Base-by-base conservation (phyloP, 2,797 vertebrate species). In the Sternarchorhynchus goeldii region DNA sequence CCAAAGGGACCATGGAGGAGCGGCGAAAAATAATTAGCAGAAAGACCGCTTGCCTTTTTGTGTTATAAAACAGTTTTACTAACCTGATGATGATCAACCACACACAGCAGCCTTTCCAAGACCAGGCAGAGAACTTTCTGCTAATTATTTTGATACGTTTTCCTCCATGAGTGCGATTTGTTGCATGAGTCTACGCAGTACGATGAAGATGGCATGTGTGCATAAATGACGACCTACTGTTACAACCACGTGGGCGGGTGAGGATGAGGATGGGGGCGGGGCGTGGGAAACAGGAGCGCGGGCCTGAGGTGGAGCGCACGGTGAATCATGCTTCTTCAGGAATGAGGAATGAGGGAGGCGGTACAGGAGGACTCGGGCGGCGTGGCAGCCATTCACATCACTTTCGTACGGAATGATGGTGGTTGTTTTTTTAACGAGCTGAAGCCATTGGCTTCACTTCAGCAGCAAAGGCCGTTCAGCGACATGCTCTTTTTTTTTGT, bases 21-120 rank as follows among this genome's bases (percentile, higher is more conserved):
- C 45, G 85, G 89, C 84, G 86, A 91, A 94, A 10, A 97, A 94
- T 85, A 94, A 93, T 97, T 95, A 96, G 94, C 96, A 95, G 95
- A 92, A 85, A 31, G 81, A 73, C 62, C 78, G 77, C 70, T 83
- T 63, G 63, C 66, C 80, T 81, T 82, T 67, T 34, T 39, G 45
- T 8, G 34, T 70, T 77, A 68, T 45, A 72, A 72, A 55, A 21
- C 21, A 50, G 65, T 6, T 6, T 25, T 25, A 41, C 39, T 12
- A 29, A 68, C 53, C 66, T 50, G 25, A 21, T 3, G 0, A n/a
- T 50, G 17, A 25, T 14, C 20, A 6, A 45, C 4, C 32, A 21
- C 20, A 31, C 20, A 5, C 20, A 16, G n/a, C 8, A 39, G 12
- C 3, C 45, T 12, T 14, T 50, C 8, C 8, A 50, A 50, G 62